Conservation (phyloP, 1,140 invertebrate species). For the Adelges cooleyi region DNA sequence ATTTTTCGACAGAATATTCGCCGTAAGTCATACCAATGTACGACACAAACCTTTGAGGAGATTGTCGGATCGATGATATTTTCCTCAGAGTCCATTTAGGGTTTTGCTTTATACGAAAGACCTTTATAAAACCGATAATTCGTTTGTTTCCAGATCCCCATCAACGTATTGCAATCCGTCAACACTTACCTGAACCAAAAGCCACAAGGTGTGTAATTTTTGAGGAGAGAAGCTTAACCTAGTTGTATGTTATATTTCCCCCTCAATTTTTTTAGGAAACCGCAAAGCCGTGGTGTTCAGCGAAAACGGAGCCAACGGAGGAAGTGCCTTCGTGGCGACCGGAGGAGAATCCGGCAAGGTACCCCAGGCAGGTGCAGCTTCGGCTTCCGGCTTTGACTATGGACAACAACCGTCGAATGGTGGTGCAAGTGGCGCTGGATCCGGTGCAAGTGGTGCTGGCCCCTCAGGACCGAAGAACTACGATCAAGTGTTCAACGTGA, state of each 20-base stretch:
- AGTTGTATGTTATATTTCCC: neutral
- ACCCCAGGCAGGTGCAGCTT: too few species aligned
- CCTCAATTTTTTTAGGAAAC: neutral
- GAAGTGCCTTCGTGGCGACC: neutral
- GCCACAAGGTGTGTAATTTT: neutral
- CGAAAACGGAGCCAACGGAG: neutral
- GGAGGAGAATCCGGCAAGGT: neutral
- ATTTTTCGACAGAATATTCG: slow-evolving; percentile 29
- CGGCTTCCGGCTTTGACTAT: too few species aligned
- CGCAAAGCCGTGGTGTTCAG: neutral
- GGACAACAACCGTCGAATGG: too few species aligned
- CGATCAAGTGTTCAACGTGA: slow-evolving; percentile 27
- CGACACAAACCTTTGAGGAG: too few species aligned
- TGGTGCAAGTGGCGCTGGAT: neutral
- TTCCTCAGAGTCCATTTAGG: too few species aligned
- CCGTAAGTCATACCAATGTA: slow-evolving; percentile 6
- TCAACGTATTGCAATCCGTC: slow-evolving; percentile 27
- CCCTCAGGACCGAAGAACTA: slow-evolving; percentile 6
- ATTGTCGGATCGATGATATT: too few species aligned
- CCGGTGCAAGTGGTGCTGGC: neutral
- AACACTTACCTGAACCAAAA: slow-evolving; percentile 27
- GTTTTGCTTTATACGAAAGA: too few species aligned
- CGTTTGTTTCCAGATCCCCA: slow-evolving; percentile 28
- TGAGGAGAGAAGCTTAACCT: too few species aligned
- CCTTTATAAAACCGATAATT: too few species aligned